Percentiles rank a stretch among this genome's conserved stretches.
phyloP scores from a whole-genome alignment of 2,888 invertebrate species.

The Pardosa pseudoannulata region DNA sequence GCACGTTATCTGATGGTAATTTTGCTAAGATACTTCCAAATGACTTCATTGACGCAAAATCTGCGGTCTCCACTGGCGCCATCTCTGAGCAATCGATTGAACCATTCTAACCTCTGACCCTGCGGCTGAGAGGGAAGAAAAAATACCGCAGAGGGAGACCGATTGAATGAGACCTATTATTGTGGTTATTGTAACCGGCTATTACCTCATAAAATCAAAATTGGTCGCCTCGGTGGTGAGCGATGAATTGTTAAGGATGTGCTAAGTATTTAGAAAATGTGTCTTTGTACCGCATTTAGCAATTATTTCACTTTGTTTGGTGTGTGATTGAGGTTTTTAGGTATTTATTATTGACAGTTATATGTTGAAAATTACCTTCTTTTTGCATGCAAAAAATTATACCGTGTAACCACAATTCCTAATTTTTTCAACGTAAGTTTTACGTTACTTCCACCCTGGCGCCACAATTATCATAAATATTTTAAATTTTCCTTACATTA shows the following conservation, averaged over 20 bases:
- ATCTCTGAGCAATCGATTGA: not conserved
- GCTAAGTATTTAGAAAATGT: not conserved
- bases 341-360: too few relatives aligned
- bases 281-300: not conserved
- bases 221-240: not conserved
- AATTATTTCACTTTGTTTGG: too few relatives aligned
- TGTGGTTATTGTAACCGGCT: conserved; percentile 2
- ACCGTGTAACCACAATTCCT: too few relatives aligned
- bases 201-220: not conserved
- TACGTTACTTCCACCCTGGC: too few relatives aligned
- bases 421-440: too few relatives aligned
- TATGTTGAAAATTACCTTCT: too few relatives aligned
- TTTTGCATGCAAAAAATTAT: too few relatives aligned
- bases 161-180: not conserved
- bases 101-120: not conserved
- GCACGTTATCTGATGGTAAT: too few relatives aligned
- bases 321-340: too few relatives aligned
- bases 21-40: too few relatives aligned
- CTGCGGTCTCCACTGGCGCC: not conserved
- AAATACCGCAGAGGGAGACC: not conserved
- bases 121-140: not conserved
- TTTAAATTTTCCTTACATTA: too few relatives aligned
- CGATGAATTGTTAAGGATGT: not conserved
- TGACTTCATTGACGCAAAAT: not conserved
- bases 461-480: too few relatives aligned